phyloP scores from a whole-genome alignment of 2,113 vertebrate species.

The Thymallus thymallus region DNA sequence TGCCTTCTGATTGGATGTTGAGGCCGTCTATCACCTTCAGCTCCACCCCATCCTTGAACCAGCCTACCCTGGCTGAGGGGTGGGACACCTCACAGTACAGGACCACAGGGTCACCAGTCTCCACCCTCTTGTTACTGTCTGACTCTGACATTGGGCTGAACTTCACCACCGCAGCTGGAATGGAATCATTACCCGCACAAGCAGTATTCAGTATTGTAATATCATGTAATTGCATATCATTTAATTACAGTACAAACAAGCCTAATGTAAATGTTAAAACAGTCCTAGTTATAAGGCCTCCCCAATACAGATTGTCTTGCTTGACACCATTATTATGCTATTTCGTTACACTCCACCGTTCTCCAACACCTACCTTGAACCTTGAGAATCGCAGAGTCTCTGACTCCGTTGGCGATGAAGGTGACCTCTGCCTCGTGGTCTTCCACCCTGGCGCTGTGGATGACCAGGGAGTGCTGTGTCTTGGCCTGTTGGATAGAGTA shows the following conservation, averaged over 20 bases:
- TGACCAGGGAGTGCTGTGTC: conserved; percentile 72
- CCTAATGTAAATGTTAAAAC: too few species aligned
- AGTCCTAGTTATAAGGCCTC: neutral
- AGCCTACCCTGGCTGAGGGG: conserved; percentile 56
- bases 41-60: conserved; percentile 72
- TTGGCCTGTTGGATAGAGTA: conserved; percentile 62
- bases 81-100: conserved; percentile 77
- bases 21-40: conserved; percentile 54
- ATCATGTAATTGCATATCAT: too few species aligned
- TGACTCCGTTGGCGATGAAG: conserved; percentile 78
- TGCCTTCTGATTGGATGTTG: conserved; percentile 73
- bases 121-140: conserved; percentile 62
- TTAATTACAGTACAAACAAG: too few species aligned
- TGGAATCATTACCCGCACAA: neutral
- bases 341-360: neutral
- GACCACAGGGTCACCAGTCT: conserved; percentile 62
- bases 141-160: conserved; percentile 64
- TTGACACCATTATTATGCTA: neutral
- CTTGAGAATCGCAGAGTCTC: conserved; percentile 75
- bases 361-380: conserved; percentile 76
- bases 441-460: conserved; percentile 49
- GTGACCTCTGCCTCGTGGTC: conserved; percentile 78
- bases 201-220: neutral
- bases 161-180: conserved; percentile 62
- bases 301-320: neutral